These are phyloP conservation scores for Apodemia hepburni DNA, from an alignment of 2,888 invertebrate species.

Conservation along the genomic window DNA sequence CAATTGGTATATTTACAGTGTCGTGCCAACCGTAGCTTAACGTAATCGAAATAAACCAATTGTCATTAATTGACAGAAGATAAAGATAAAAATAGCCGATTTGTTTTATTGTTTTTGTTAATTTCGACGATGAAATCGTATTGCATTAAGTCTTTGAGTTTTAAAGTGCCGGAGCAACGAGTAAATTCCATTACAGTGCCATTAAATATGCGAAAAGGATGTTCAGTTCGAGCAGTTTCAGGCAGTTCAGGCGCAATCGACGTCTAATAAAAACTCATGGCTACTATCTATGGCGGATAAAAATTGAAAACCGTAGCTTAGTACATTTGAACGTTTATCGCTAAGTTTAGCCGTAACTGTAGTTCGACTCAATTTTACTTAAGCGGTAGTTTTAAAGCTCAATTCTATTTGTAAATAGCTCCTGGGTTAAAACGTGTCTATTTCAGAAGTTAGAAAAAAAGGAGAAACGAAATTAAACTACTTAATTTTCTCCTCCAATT, in stretches of 20 bases:
- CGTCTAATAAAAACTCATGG: conserved; percentile 31
- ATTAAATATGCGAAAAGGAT: conserved; percentile 33
- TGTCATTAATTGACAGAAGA: neutral
- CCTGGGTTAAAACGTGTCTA: neutral
- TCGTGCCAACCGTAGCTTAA: too few relatives aligned
- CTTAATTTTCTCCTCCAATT: too few relatives aligned
- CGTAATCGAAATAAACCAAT: neutral
- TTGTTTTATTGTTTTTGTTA: conserved; percentile 28
- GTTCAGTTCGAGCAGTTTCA: conserved; percentile 26
- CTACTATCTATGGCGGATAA: conserved; percentile 21
- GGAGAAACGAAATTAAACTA: too few relatives aligned
- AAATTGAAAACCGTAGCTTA: conserved; percentile 21
- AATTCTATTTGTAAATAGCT: conserved; percentile 2
- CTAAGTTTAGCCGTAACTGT: conserved; percentile 1
- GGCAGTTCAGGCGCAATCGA: conserved; percentile 25
- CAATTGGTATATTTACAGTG: too few relatives aligned
- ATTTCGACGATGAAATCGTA: conserved; percentile 25
- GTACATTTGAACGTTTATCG: neutral
- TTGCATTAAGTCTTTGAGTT: conserved; percentile 28
- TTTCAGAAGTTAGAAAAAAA: neutral
- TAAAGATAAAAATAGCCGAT: neutral
- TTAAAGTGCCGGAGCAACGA: conserved; percentile 30
- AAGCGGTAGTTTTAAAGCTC: neutral
- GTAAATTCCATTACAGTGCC: conserved; percentile 32
- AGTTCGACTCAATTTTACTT: conserved; percentile 9